These are phyloP conservation scores for Oncorhynchus keta DNA, from an alignment of 2,113 vertebrate genomes.

Conservation along the genomic window DNA sequence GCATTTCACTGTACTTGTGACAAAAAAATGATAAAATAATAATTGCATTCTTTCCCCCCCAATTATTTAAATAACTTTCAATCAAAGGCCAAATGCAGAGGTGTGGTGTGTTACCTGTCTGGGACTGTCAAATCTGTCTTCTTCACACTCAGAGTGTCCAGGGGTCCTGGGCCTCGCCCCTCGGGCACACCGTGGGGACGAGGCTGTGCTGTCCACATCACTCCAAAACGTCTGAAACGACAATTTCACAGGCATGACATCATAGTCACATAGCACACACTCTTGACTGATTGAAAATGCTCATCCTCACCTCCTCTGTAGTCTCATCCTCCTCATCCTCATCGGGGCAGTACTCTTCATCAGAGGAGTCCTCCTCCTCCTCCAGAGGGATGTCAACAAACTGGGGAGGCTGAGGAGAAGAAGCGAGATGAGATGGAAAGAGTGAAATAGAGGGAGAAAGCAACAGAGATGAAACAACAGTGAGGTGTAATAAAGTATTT, in stretches of 20 bases:
- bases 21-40: too few relatives aligned
- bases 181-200: conserved; percentile 79
- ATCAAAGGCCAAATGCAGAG: not conserved
- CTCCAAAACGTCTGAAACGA: conserved; percentile 82
- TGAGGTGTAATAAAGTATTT: not conserved
- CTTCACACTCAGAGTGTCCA: conserved; percentile 63
- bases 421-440: not conserved
- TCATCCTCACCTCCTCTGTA: conserved; percentile 81
- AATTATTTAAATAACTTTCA: too few relatives aligned
- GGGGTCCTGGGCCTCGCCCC: conserved; percentile 49
- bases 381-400: conserved; percentile 94
- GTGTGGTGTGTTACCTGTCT: conserved; percentile 15
- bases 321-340: conserved; percentile 86
- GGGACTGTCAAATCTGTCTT: conserved; percentile 62
- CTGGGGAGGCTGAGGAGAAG: conserved; percentile 79
- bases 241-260: not conserved
- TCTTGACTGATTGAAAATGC: not conserved
- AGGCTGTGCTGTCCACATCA: conserved; percentile 87
- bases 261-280: not conserved
- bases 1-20: too few relatives aligned
- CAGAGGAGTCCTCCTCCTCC: conserved; percentile 94
- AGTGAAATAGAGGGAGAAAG: not conserved
- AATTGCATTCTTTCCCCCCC: too few relatives aligned
- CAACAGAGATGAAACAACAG: not conserved
- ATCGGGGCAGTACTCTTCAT: conserved; percentile 94